phyloP scores from a whole-genome alignment of 1,140 invertebrate genomes.

The Hyles euphorbiae region DNA sequence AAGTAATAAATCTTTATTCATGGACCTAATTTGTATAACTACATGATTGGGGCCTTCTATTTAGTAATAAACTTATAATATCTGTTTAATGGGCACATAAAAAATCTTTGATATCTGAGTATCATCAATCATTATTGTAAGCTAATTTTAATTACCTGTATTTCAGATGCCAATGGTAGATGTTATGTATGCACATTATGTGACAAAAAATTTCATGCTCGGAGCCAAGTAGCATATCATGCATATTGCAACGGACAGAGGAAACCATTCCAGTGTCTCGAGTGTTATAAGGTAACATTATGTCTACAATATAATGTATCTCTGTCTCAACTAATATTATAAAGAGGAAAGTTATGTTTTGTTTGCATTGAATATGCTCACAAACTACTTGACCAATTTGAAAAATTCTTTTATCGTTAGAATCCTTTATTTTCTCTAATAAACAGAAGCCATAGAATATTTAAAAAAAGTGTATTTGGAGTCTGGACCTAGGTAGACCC shows the following conservation, averaged over 20 bases:
- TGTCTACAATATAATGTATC: background rate
- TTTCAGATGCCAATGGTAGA: conserved; percentile 46
- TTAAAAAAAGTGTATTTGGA: too few species aligned
- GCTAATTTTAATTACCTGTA: background rate
- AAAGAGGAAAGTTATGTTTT: too few species aligned
- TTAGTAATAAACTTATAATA: background rate
- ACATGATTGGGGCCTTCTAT: background rate
- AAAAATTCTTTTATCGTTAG: too few species aligned
- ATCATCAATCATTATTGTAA: background rate
- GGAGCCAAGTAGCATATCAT: conserved; percentile 76
- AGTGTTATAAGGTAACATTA: conserved; percentile 36
- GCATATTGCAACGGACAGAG: conserved; percentile 66
- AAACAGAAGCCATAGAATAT: too few species aligned
- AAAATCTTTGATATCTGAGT: background rate
- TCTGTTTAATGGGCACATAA: background rate
- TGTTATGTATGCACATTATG: conserved; percentile 73
- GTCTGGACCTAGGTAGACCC: too few species aligned
- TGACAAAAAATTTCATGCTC: conserved; percentile 72
- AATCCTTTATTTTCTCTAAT: too few species aligned
- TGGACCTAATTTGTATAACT: background rate
- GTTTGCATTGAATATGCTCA: too few species aligned
- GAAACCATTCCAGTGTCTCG: conserved; percentile 57
- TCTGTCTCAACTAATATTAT: too few species aligned
- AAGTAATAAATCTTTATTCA: too few species aligned
- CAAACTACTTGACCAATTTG: too few species aligned